These are phyloP conservation scores for Drosophila carrolli DNA, from an alignment of 1,140 invertebrate species.

Conservation along the genomic window DNA sequence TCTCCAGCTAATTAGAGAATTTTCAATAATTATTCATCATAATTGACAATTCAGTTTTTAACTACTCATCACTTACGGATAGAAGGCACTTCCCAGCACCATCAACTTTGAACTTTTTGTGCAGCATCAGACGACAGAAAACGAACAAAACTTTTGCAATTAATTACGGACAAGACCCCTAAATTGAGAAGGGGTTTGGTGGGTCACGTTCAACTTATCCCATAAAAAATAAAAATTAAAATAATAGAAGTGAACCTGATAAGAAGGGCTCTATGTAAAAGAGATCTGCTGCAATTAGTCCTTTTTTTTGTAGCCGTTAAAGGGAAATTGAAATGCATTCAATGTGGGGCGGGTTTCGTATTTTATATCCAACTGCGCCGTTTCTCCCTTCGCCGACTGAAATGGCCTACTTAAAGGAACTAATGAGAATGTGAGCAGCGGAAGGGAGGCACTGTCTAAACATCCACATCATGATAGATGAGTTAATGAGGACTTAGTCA, in stretches of 20 bases:
- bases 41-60: constrained; percentile 51
- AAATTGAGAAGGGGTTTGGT: constrained; percentile 20
- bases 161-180: constrained; percentile 67
- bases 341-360: constrained; percentile 2
- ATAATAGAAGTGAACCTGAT: constrained; percentile 28
- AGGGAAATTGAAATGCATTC: constrained; percentile 52
- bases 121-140: constrained; percentile 38
- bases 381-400: constrained; percentile 12
- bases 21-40: constrained; percentile 46
- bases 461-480: constrained; percentile 55
- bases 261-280: constrained; percentile 21
- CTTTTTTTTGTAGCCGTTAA: constrained; percentile 43
- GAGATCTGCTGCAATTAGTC: constrained; percentile 44
- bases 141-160: constrained; percentile 73
- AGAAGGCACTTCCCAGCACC: constrained; percentile 15
- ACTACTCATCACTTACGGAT: constrained; percentile 45
- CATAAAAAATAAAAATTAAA: constrained; percentile 27
- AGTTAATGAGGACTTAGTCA: constrained; percentile 54
- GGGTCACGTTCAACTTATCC: constrained; percentile 22
- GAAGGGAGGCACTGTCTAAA: constrained; percentile 10
- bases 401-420: constrained; percentile 57
- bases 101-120: constrained; percentile 61
- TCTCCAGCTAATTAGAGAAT: constrained; percentile 33
- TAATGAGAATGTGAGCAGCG: constrained; percentile 19
- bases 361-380: constrained; percentile 33